Percentiles rank a stretch among this genome's conserved stretches.
Conservation (phyloP, 2,888 invertebrate species). For the Hermodice carunculata region DNA sequence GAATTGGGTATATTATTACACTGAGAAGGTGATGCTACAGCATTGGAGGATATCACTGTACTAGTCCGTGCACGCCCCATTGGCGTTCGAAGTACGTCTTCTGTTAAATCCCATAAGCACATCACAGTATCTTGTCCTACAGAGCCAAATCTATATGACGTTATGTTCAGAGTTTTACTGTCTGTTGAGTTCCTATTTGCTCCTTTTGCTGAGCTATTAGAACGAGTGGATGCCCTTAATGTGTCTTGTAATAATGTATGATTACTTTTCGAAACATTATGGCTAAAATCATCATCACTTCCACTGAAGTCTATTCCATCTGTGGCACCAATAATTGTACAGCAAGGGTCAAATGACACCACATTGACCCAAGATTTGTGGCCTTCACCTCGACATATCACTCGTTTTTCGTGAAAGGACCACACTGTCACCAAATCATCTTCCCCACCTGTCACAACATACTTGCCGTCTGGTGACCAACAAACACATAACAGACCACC, state of each 20-base stretch:
- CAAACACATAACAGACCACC: constrained; percentile 97
- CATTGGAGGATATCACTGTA: constrained; percentile 51
- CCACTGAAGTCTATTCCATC: constrained; percentile 71
- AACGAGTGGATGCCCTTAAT: constrained; percentile 30
- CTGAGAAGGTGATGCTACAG: not conserved
- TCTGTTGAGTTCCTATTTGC: constrained; percentile 30
- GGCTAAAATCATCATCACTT: constrained; percentile 59
- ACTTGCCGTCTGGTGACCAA: constrained; percentile 97
- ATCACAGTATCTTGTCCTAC: constrained; percentile 98
- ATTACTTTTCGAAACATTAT: constrained; percentile 16
- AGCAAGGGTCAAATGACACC: constrained; percentile 81
- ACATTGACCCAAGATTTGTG: constrained; percentile 98
- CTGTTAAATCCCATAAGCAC: constrained; percentile 98
- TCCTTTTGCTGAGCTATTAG: constrained; percentile 27
- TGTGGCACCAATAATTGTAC: constrained; percentile 76
- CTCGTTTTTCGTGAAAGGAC: constrained; percentile 91
- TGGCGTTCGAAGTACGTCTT: constrained; percentile 89
- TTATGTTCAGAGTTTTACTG: constrained; percentile 39
- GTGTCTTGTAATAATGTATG: constrained; percentile 29
- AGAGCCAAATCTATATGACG: constrained; percentile 88
- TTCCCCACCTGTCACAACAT: constrained; percentile 94
- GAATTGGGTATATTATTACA: constrained; percentile 26
- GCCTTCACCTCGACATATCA: constrained; percentile 97
- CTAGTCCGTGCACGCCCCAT: constrained; percentile 65
- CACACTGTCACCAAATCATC: constrained; percentile 98